These are phyloP conservation scores for Empidonax alnorum DNA, from an alignment of 2,113 vertebrate genomes.

Conservation along the genomic window DNA sequence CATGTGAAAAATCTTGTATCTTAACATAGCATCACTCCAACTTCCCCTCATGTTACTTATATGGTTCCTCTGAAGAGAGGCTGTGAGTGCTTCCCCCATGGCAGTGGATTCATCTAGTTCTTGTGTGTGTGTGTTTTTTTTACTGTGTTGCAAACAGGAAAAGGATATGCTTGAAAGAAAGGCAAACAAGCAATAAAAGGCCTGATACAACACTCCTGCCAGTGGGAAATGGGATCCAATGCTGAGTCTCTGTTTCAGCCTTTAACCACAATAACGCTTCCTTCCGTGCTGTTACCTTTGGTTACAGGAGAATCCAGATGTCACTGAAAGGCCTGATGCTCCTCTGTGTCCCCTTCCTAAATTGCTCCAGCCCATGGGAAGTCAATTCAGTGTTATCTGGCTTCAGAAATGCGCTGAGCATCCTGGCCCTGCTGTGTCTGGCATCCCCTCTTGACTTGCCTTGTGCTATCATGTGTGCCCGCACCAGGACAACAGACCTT, in stretches of 20 bases:
- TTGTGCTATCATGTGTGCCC: fast-evolving
- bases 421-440: background rate
- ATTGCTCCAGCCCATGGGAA: background rate
- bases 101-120: background rate
- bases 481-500: background rate
- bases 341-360: background rate
- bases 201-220: background rate
- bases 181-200: background rate
- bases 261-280: background rate
- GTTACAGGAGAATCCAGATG: background rate
- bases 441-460: background rate
- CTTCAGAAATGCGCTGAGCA: background rate
- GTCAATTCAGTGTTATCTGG: background rate
- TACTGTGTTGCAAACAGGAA: background rate
- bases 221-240: background rate
- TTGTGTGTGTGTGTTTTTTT: background rate
- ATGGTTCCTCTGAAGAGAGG: background rate
- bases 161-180: background rate
- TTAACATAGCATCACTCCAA: background rate
- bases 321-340: background rate
- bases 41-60: background rate
- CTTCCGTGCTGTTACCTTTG: background rate
- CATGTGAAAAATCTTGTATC: background rate
- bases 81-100: fast-evolving
- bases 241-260: background rate